These are phyloP conservation scores for Eumacrocentrus americanus DNA, from an alignment of 2,888 invertebrate species.

Conservation along the genomic window DNA sequence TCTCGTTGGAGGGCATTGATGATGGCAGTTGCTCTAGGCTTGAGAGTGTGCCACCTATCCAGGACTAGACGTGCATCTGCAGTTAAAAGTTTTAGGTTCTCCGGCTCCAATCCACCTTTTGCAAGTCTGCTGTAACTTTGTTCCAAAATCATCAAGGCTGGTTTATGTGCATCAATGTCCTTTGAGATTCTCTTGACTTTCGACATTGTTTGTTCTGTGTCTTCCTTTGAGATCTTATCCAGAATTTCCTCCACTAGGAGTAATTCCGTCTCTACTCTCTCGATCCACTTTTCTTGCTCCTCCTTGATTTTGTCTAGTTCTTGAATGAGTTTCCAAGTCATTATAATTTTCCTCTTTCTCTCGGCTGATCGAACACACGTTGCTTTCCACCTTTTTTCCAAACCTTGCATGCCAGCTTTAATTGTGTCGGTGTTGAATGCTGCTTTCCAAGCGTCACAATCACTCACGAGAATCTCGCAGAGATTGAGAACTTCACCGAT, in stretches of 20 bases:
- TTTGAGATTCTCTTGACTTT: slow-evolving; percentile 65
- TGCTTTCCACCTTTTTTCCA: slow-evolving; percentile 81
- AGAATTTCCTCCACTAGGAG: slow-evolving; percentile 68
- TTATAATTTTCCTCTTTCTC: slow-evolving; percentile 71
- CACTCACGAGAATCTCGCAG: slow-evolving; percentile 77
- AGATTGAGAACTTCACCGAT: slow-evolving; percentile 80
- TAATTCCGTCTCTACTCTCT: slow-evolving; percentile 69
- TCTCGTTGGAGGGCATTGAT: slow-evolving; percentile 67
- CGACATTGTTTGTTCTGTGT: slow-evolving; percentile 67
- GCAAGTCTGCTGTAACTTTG: slow-evolving; percentile 74
- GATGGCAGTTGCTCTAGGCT: slow-evolving; percentile 67
- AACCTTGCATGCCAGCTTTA: slow-evolving; percentile 70
- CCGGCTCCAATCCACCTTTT: slow-evolving; percentile 73
- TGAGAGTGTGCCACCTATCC: slow-evolving; percentile 71
- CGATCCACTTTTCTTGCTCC: slow-evolving; percentile 70
- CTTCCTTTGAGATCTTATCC: slow-evolving; percentile 65
- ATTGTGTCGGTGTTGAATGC: slow-evolving; percentile 75
- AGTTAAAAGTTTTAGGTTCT: slow-evolving; percentile 71
- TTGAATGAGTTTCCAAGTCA: slow-evolving; percentile 68
- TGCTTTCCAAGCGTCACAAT: slow-evolving; percentile 74
- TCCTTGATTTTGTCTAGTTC: slow-evolving; percentile 66
- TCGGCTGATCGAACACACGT: slow-evolving; percentile 77
- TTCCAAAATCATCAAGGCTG: slow-evolving; percentile 70
- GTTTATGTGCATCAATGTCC: slow-evolving; percentile 65
- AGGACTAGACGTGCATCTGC: slow-evolving; percentile 67